A percentile compares a stretch with the other conserved stretches of the same genome.
Conservation (phyloP, 2,888 invertebrate genomes). For the Hydropsyche betteni region DNA sequence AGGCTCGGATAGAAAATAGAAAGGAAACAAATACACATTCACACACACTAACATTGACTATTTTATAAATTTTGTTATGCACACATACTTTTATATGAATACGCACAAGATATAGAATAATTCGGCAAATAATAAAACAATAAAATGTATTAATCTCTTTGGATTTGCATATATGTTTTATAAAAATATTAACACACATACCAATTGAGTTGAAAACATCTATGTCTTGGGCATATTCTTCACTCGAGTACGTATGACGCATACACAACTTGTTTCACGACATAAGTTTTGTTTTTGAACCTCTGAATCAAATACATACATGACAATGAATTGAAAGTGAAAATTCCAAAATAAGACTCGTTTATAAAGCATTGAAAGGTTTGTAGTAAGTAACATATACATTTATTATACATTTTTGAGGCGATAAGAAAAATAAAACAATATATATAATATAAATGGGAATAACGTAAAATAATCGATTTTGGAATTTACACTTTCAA, state of each 20-base stretch:
- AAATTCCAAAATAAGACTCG: too few species aligned
- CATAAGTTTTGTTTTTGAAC: neutral
- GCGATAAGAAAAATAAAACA: too few species aligned
- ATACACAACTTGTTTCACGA: slow-evolving; percentile 3
- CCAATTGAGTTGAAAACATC: neutral
- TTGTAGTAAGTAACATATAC: too few species aligned
- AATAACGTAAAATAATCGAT: too few species aligned
- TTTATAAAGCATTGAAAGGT: too few species aligned
- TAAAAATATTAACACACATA: slow-evolving; percentile 3
- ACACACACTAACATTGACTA: slow-evolving; percentile 51
- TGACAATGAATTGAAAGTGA: too few species aligned
- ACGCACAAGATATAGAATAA: slow-evolving; percentile 16
- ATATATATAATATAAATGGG: too few species aligned
- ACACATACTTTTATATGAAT: slow-evolving; percentile 5
- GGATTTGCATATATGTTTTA: neutral
- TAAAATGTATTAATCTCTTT: neutral
- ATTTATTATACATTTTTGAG: too few species aligned
- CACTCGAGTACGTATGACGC: neutral
- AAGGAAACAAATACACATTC: slow-evolving; percentile 46
- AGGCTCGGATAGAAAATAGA: slow-evolving; percentile 27
- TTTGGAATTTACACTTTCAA: too few species aligned
- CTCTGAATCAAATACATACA: neutral
- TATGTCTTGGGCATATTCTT: neutral
- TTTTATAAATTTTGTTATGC: slow-evolving; percentile 34
- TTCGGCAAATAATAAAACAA: neutral